Evolutionary conservation across 1,140 invertebrate genomes (phyloP).

Genomic region (Tetramorium simillimum): DNA sequence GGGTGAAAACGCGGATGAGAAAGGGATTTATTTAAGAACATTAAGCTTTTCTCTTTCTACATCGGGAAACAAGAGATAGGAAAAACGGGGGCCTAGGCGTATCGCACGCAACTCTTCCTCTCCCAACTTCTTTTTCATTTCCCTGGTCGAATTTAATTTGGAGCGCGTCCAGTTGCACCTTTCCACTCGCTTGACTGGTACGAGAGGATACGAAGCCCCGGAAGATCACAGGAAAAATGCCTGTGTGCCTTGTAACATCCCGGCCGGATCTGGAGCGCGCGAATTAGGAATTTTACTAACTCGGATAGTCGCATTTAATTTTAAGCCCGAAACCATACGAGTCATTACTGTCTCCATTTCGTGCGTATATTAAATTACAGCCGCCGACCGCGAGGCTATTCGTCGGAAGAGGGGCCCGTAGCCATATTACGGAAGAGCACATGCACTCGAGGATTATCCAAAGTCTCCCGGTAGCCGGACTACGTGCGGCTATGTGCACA

Average conservation of each 20-base stretch:
- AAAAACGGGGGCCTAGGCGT: slow-evolving; percentile 30
- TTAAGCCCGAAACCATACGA: slow-evolving; percentile 86
- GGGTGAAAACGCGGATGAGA: not conserved
- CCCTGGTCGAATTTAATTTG: slow-evolving; percentile 83
- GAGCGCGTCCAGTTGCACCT: slow-evolving; percentile 83
- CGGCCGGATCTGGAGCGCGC: slow-evolving; percentile 75
- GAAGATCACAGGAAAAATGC: slow-evolving; percentile 85
- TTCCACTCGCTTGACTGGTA: slow-evolving; percentile 72
- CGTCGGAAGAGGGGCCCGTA: slow-evolving; percentile 56
- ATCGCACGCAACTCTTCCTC: slow-evolving; percentile 56
- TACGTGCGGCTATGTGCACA: slow-evolving; percentile 43
- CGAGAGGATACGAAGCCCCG: slow-evolving; percentile 81
- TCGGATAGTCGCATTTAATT: slow-evolving; percentile 85
- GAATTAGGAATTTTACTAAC: slow-evolving; percentile 86
- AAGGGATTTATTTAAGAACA: slow-evolving; percentile 67
- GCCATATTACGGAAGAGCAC: slow-evolving; percentile 71
- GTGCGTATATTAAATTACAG: slow-evolving; percentile 84
- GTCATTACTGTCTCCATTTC: slow-evolving; percentile 83
- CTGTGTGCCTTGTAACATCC: slow-evolving; percentile 73
- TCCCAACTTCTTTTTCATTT: slow-evolving; percentile 79
- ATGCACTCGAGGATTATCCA: slow-evolving; percentile 74
- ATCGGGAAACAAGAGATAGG: not conserved
- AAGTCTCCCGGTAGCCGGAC: slow-evolving; percentile 68
- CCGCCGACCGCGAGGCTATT: slow-evolving; percentile 63
- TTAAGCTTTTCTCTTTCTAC: slow-evolving; percentile 32